phyloP scores from a whole-genome alignment of 1,140 invertebrate genomes.

The Hylaeus volcanicus region DNA sequence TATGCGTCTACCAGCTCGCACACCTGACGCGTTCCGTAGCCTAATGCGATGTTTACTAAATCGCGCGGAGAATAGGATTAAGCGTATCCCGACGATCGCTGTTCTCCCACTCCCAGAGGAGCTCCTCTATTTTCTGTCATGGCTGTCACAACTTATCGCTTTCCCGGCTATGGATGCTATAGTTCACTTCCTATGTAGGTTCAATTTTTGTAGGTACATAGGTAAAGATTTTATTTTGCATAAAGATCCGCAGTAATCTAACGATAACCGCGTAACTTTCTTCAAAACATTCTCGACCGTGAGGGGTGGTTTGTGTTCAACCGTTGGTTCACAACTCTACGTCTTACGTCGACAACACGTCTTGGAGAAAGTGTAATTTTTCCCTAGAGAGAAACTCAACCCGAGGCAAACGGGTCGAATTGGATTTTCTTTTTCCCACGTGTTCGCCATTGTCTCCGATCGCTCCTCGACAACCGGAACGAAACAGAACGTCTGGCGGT shows the following conservation, averaged over 20 bases:
- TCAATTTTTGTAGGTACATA: too few species aligned
- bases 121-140: background rate
- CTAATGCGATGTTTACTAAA: constrained; percentile 74
- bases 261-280: background rate
- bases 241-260: too few species aligned
- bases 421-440: constrained; percentile 46
- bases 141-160: background rate
- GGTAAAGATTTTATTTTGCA: too few species aligned
- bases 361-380: background rate
- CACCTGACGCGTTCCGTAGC: constrained; percentile 49
- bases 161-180: background rate
- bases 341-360: background rate
- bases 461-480: constrained; percentile 44
- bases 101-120: background rate
- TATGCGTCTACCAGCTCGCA: constrained; percentile 43
- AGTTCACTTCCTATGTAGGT: too few species aligned
- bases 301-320: background rate
- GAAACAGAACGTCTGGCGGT: background rate
- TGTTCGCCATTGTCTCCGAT: constrained; percentile 44
- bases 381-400: background rate
- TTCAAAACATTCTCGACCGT: background rate
- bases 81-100: constrained; percentile 24
- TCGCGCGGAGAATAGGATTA: constrained; percentile 71
- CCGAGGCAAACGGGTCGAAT: constrained; percentile 38
- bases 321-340: too few species aligned